Base-by-base conservation (phyloP, 2,797 vertebrate species). In the Phoxinus dragarum region DNA sequence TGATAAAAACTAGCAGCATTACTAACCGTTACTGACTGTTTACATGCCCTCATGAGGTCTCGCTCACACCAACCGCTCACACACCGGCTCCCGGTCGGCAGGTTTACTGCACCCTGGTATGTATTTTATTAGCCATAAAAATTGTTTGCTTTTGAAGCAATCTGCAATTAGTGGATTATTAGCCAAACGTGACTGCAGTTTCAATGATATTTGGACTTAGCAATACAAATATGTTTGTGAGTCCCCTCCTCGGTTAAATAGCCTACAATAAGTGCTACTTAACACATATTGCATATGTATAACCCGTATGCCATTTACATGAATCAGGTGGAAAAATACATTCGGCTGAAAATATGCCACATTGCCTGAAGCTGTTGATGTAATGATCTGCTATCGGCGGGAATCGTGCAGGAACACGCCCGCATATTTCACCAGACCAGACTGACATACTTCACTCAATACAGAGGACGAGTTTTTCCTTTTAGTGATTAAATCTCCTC, bases 201-300 rank as follows among this genome's bases (percentile, higher is more conserved):
- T 86, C 67, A 75, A 14, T 69, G 86, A 80, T 81, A 79, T 88
- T 89, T 84, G 82, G 59, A 78, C 72, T 56, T 10, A n/a, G 44
- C 72, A 52, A 75, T 81, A 72, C 81, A 80, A 74, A 42, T 66
- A 68, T 68, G 5, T 44, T 64, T 66, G 59, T 16, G 1, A 64
- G 34, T 27, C 21, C 42, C 42, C 31, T 66, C n/a, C 44, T 83
- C 11, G 2, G 31, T 47, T 80, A 34, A 47, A 66, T 31, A 27
- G 27, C 27, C 27, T 27, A 36, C 11, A 36, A 9, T 11, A 10
- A 16, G 23, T 12, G 12, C 17, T 21, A 71, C 69, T 64, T 80
- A 34, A 40, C 11, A 59, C 10, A 19, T 27, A 34, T 34, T 44
- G n/a, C 23, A 34, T 73, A n/a, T 36, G 36, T 5, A 36, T 49